These are phyloP conservation scores for Netelia melanura DNA, from an alignment of 2,888 invertebrate genomes.

Conservation along the genomic window DNA sequence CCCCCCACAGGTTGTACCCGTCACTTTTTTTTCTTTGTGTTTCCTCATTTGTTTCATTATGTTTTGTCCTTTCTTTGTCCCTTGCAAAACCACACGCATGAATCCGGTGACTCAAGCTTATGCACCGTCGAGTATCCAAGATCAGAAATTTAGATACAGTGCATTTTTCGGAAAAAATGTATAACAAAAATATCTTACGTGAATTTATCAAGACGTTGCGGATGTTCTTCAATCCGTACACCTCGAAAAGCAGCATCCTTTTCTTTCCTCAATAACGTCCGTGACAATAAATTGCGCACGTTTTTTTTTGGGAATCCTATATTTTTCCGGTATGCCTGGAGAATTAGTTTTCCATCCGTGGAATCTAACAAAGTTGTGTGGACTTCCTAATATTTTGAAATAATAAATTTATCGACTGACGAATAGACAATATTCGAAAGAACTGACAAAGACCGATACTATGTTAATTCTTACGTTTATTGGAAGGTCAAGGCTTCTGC, in stretches of 20 bases:
- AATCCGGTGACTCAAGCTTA: no score
- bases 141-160: no score
- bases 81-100: no score
- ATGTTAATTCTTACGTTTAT: conserved; percentile 24
- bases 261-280: conserved; percentile 16
- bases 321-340: conserved; percentile 4
- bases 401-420: conserved; percentile 23
- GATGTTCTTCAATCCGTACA: neutral
- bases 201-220: conserved; percentile 24
- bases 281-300: neutral
- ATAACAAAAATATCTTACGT: conserved; percentile 22
- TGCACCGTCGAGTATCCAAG: no score
- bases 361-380: neutral
- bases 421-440: conserved; percentile 14
- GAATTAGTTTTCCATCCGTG: conserved; percentile 13
- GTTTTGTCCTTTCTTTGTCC: no score
- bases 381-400: conserved; percentile 25
- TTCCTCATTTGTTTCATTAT: no score
- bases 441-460: neutral
- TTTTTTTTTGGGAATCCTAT: conserved; percentile 11
- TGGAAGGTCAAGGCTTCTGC: conserved; percentile 6
- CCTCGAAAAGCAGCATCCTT: conserved; percentile 5
- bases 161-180: neutral
- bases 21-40: no score
- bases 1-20: no score